These are phyloP conservation scores for Centrocercus urophasianus DNA, from an alignment of 2,113 vertebrate genomes.

Conservation along the genomic window DNA sequence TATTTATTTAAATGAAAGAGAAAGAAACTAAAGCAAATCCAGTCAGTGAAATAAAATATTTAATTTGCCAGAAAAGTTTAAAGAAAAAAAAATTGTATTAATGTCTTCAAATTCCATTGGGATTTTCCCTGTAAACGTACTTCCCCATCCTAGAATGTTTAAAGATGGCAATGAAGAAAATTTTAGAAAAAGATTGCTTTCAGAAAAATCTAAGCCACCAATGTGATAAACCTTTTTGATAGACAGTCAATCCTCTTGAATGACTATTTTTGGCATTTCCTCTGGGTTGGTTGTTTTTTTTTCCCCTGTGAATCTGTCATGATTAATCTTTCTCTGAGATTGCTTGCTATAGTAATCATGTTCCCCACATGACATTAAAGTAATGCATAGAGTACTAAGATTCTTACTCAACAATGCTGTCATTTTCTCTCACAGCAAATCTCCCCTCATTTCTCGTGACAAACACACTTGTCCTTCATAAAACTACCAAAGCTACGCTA, in stretches of 20 bases:
- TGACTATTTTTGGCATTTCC: not conserved
- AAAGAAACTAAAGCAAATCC: not conserved
- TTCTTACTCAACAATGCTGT: not conserved
- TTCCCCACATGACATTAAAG: not conserved
- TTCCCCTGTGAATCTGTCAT: not conserved
- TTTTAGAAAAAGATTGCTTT: not conserved
- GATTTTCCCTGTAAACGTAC: not conserved
- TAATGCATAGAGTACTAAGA: not conserved
- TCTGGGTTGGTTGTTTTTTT: not conserved
- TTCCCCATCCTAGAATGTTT: not conserved
- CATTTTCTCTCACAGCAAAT: not conserved
- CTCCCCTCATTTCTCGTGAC: not conserved
- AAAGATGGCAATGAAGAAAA: not conserved
- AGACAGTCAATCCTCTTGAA: not conserved
- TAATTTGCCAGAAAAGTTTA: not conserved
- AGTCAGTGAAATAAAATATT: not conserved
- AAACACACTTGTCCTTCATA: slow-evolving; percentile 22
- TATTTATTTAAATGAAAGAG: not conserved
- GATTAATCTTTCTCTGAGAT: not conserved
- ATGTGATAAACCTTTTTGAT: not conserved
- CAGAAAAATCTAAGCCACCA: not conserved
- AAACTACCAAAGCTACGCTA: not conserved
- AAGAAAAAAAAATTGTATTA: no score
- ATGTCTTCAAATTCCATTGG: not conserved
- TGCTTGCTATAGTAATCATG: not conserved